Base-by-base conservation (phyloP, 2,888 invertebrate species). In the Sylvicola cinctus region DNA sequence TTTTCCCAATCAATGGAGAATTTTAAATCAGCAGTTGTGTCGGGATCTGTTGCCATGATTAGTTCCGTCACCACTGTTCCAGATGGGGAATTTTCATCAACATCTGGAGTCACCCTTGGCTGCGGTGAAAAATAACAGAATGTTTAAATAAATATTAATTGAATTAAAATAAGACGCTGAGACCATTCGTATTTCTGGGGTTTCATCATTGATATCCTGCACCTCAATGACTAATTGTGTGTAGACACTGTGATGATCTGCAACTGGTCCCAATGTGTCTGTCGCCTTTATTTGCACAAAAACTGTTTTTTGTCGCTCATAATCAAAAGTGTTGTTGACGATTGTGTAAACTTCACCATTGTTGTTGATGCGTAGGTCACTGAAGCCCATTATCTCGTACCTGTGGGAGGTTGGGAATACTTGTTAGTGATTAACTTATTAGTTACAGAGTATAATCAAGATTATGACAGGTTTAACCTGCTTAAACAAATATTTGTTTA, bases 171-270 rank as follows among this genome's bases (percentile, higher is more conserved):
- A 34, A 29, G 11, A 57, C n/a, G n/a, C n/a, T 13, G 4, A 58
- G 54, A 73, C 74, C 61, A 71, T 51, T 38, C 58, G 51, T 11
- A 80, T 62, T 28, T 60, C 62, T 0, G 81, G 81, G 1, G 70
- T 65, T 36, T 74, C 74, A 49, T 81, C 78, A 51, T 81, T 80
- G 29, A 78, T 65, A 52, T 81, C 80, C 5, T 55, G 44, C 1
- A 81, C 60, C 34, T 62, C 59, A 25, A 81, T 68, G 16, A 61
- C 62, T 8, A 75, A 47, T 41, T 69, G 66, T 1, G 66, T 55
- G 8, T 62, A 65, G 1, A 60, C 39, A 33, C 38, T 37, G 36
- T 52, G 42, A 12, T 43, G 34, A 16, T 33, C 28, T 2, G 40
- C 35, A 4, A 39, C 16, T 20, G n/a, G 48, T 54, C 4, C 57